Evolutionary conservation across 2,888 invertebrate species (phyloP), one percentile per base, ranked within the genome.

Genomic region (Acronicta leporina): DNA sequence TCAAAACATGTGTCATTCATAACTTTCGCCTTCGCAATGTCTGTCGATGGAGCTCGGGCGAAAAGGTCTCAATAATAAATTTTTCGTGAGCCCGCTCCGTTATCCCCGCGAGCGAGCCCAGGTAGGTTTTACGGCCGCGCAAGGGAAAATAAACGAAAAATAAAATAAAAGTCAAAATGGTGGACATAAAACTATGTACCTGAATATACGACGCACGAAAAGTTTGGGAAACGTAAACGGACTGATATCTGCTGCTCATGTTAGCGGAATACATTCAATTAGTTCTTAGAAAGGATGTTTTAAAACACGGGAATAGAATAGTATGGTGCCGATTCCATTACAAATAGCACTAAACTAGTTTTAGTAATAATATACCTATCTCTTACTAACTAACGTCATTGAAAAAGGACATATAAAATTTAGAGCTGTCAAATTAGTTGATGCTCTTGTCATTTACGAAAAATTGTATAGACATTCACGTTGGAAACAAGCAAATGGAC

Each of bases 1-100:
- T 94, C 94, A 94, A 94, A 94, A 94, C 94, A 94, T 93, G 92
- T 94, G 94, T 94, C 94, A 94, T 94, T 94, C 94, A 94, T 94
- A 94, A 94, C 92, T 94, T 94, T 92, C 89, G 87, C 93, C 88
- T 92, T 92, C 91, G 94, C 93, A 94, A 94, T 94, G 94, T 94
- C 93, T 93, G 94, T 93, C 94, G 93, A 94, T 93, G 91, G 92
- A 90, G 89, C 88, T 84, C 86, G 87, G 89, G 92, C 89, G 90
- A 91, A 93, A 94, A 93, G 94, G 94, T 93, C 93, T 91, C 92
- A 91, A 93, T 94, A 94, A 94, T 94, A 94, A 92, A 94, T 94
- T 92, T 93, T 91, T 92, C 92, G 89, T 91, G 92, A 92, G 90
- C 92, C 89, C 86, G 90, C 87, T 89, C 88, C 88, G 90, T 92